A percentile compares a stretch with the other conserved stretches of the same genome.
Evolutionary conservation across 2,113 vertebrate species (phyloP).

Genomic region (Oncorhynchus nerka): DNA sequence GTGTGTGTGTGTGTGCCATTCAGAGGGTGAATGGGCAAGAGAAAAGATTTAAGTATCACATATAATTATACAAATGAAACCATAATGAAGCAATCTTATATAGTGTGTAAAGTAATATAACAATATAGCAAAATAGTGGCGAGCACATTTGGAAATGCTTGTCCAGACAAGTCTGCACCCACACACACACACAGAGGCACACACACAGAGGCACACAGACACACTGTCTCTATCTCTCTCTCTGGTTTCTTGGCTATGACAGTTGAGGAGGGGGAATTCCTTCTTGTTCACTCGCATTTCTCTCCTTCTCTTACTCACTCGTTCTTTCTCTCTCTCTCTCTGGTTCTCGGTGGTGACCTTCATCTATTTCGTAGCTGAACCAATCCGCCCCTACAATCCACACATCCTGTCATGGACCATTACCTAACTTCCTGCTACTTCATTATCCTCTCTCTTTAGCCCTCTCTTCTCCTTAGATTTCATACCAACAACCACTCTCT

Average conservation of each 20-base stretch:
- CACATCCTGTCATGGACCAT: conserved; percentile 74
- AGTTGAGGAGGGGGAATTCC: conserved; percentile 79
- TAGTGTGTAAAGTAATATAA: conserved; percentile 47
- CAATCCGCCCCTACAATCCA: conserved; percentile 70
- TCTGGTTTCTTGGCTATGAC: conserved; percentile 65
- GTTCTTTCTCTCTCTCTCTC: conserved; percentile 19
- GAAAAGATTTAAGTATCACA: conserved; percentile 27
- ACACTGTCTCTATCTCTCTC: conserved; percentile 56
- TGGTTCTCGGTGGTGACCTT: conserved; percentile 62
- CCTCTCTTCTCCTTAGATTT: neutral
- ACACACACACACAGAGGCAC: conserved; percentile 32
- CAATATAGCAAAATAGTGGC: conserved; percentile 60
- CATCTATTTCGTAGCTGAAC: conserved; percentile 71
- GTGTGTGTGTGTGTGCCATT: too few species aligned
- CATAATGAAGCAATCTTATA: conserved; percentile 38
- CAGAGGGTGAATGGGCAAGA: too few species aligned
- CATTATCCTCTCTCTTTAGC: conserved; percentile 37
- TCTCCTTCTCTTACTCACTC: conserved; percentile 60
- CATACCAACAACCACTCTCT: neutral
- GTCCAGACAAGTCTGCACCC: conserved; percentile 72
- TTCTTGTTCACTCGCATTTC: conserved; percentile 63
- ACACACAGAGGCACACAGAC: conserved; percentile 36
- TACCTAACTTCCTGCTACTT: conserved; percentile 72
- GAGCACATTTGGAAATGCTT: conserved; percentile 65
- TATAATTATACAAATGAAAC: conserved; percentile 37